Evolutionary conservation across 1,140 invertebrate genomes (phyloP), one percentile per base, ranked within the genome.

Genomic region (Apis florea): DNA sequence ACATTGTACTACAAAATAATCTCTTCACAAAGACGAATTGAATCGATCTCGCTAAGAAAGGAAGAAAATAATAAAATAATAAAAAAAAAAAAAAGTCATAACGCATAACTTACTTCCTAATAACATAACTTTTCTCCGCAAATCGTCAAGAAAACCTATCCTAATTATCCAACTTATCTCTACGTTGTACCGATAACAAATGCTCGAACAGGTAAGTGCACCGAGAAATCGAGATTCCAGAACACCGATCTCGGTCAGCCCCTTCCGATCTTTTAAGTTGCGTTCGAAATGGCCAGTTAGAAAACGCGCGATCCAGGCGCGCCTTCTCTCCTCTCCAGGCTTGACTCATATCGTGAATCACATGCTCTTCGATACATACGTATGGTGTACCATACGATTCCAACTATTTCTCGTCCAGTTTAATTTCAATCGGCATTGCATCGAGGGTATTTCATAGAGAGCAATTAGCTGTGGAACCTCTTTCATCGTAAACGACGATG

Each of bases 291-390:
- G 84, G 85, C 82, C 78, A 81, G 83, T 90, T 89, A 88, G 88
- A 90, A 91, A 90, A 90, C 85, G 81, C 80, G 81, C 86, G 85
- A 79, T 85, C 80, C 90, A 85, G 89, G 80, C 88, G 88, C 86
- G 89, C 88, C 90, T 90, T 90, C 74, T 77, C 49, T n/a, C n/a
- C n/a, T n/a, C 40, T 59, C 59, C 82, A 56, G 74, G 85, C 89
- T 91, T 91, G 91, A 90, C 89, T 92, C 90, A 92, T 84, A 69
- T 85, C 80, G 84, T 90, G 90, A 92, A 91, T 92, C 90, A 90
- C 85, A 79, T 88, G 71, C 75, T 83, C 79, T 64, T 75, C 82
- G 73, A 85, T 53, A 63, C 51, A 54, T 54, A 47, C 72, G 70
- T n/a, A n/a, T 58, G 63, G 40, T 81, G 53, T 75, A 63, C 64